Conservation (phyloP, 2,797 vertebrate genomes). For the Lacerta bilineata region DNA sequence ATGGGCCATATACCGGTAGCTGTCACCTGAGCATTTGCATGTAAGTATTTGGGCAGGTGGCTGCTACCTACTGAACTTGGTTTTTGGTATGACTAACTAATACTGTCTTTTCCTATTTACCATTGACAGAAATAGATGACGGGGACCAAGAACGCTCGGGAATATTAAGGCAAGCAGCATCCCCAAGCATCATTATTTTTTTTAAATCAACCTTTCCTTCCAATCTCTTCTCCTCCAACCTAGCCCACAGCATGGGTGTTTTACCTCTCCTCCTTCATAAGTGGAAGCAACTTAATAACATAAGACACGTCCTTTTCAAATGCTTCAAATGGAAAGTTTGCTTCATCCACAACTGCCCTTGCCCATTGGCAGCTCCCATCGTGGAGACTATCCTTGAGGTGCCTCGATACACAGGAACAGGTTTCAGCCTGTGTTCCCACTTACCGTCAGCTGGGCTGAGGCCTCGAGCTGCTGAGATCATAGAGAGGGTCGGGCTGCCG, state of each 20-base stretch:
- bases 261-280: not conserved
- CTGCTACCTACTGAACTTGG: not conserved
- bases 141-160: not conserved
- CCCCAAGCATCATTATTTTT: not conserved
- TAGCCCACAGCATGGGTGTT: too few relatives aligned
- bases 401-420: not conserved
- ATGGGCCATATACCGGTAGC: not conserved
- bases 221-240: not conserved
- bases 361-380: not conserved
- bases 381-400: not conserved
- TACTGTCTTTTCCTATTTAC: not conserved
- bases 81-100: not conserved
- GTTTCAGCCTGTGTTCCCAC: slow-evolving; percentile 47
- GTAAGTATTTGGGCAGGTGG: not conserved
- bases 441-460: slow-evolving; percentile 96
- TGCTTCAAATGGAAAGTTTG: not conserved
- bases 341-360: fast-evolving
- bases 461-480: slow-evolving; percentile 95
- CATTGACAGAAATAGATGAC: not conserved
- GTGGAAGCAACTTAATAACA: not conserved
- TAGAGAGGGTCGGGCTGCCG: slow-evolving; percentile 93
- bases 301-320: not conserved
- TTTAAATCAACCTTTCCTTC: not conserved
- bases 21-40: not conserved
- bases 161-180: not conserved